Base-by-base conservation (phyloP, 2,888 invertebrate species). In the Oscheius onirici region DNA sequence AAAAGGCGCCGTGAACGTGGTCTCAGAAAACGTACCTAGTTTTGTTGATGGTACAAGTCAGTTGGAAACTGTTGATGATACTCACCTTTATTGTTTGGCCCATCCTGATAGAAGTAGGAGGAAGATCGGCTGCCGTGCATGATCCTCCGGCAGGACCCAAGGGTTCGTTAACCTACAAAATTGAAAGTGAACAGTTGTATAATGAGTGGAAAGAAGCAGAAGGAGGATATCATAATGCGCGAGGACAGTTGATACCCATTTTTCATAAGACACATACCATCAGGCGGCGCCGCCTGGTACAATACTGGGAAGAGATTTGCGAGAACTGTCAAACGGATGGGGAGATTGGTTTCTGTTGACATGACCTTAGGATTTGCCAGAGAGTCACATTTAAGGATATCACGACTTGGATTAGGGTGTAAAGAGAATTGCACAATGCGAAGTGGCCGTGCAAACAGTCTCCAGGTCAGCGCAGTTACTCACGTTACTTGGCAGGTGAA, bases 381-480 rank as follows among this genome's bases (percentile, higher is more conserved):
- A 26, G 55, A 28, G 17, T 17, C 26, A 58, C 49, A 28, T 28
- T 49, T 26, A 28, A 20, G 63, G 49, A 24, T 63, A 63, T 63
- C 63, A 49, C 46, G 13, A 28, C 46, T 49, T 24, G 63, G 63
- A 63, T 63, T 63, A 63, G 63, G 34, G 17, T 63, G 63, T 49
- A 49, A 46, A 63, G 63, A 49, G 63, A 63, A 34, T 63, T 63
- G 63, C 63, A 63, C 63, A 63, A 63, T 63, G 63, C 63, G 49
- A 63, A 63, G 63, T 63, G 63, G 63, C 28, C 63, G 26, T 26
- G 63, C 49, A 63, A 63, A 63, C 28, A 63, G 26, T 46, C 15
- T 46, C 49, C 49, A 20, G 63, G 63, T 63, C 63, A 63, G 34
- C 63, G 63, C 28, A 63, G 63, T 63, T 63, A 63, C 63, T 63